Base-by-base conservation (phyloP, 1,140 invertebrate species). In the Drosophila guanche region DNA sequence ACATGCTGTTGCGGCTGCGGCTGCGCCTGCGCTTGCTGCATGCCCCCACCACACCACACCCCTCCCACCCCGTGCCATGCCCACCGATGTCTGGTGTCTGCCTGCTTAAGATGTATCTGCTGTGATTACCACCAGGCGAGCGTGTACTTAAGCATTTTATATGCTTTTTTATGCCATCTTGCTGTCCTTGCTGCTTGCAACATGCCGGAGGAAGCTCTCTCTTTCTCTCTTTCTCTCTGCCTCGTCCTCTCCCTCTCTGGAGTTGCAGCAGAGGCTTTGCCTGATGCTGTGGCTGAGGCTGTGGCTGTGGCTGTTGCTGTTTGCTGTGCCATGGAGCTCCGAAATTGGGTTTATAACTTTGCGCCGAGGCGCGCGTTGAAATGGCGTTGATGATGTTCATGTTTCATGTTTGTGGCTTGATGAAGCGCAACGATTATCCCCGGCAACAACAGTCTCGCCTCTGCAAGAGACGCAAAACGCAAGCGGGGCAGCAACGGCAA, bases 111-210 rank as follows among this genome's bases (percentile, higher is more conserved):
- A 86, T 86, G 77, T 78, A 81, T 86, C 69, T 86, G 83, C 74
- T 66, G 70, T 81, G 81, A 86, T 86, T 86, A 78, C 81, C 81
- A 76, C 84, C 71, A 85, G 51, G 75, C 79, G 71, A 89, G 78
- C 79, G 80, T 90, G 86, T 90, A 85, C 80, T 90, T 89, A 89
- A 89, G 77, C 79, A 89, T 89, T 89, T 90, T 83, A 81, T 86
- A 89, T 89, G 86, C 74, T 62, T 89, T 80, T 80, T 75, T 74
- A 62, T 85, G 81, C 78, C 77, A 78, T 73, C 72, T 81, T 85
- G 16, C 16, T 20, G 73, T 80, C 79, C 80, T 84, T 84, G 79
- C 16, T 20, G 16, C 16, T 20, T 75, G 71, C 54, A 43, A 60
- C 61, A 76, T 57, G 7, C 12, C 25, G 10, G 33, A 33, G 29